Conservation (phyloP, 2,113 vertebrate genomes). For the Cyphomyrus discorhynchus region DNA sequence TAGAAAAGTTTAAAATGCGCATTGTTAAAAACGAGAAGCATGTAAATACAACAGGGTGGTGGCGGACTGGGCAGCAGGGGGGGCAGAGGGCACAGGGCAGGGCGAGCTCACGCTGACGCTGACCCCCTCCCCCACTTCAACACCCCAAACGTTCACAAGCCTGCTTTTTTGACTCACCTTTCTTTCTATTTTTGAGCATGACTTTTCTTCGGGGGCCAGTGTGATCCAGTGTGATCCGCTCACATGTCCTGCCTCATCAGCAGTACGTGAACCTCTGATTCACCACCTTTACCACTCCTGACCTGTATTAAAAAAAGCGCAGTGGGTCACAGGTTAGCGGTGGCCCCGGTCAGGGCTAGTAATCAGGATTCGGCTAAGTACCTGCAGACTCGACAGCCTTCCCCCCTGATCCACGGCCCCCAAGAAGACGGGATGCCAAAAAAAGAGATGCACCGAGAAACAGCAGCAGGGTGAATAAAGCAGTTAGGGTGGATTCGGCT, state of each 20-base stretch:
- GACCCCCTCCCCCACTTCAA: not conserved
- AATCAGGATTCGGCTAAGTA: not conserved
- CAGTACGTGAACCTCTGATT: not conserved
- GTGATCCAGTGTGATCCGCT: not conserved
- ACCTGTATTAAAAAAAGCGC: not conserved
- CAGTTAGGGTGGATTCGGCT: slow-evolving; percentile 54
- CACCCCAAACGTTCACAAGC: not conserved
- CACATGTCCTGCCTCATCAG: not conserved
- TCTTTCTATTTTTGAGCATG: not conserved
- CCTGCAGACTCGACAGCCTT: not conserved
- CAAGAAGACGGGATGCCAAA: not conserved
- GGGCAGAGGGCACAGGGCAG: not conserved
- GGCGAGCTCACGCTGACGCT: too few species aligned
- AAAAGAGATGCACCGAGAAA: not conserved
- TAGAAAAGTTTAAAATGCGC: not conserved
- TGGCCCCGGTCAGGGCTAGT: not conserved
- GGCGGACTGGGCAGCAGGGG: not conserved
- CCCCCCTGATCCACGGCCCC: not conserved
- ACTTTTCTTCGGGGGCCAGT: not conserved
- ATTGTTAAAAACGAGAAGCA: not conserved
- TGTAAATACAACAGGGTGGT: not conserved
- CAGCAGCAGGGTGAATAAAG: slow-evolving; percentile 31
- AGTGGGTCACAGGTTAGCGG: not conserved
- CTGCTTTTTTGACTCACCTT: not conserved
- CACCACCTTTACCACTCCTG: not conserved